A percentile compares a stretch with the other conserved stretches of the same genome.
Conservation (phyloP, 2,888 invertebrate species). For the Andrena haemorrhoa region DNA sequence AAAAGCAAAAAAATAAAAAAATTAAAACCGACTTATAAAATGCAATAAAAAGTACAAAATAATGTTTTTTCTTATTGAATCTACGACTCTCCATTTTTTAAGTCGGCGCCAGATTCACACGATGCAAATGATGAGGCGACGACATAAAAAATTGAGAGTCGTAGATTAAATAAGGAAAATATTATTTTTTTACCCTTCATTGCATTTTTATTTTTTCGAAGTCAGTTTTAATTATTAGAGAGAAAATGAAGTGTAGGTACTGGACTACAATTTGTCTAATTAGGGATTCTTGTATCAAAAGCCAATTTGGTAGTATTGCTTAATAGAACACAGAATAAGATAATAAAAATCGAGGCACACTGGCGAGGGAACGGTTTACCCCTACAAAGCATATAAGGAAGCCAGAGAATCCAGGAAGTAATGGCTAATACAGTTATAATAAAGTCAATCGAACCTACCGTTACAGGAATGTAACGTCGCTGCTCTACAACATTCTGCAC, state of each 20-base stretch:
- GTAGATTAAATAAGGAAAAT: no score
- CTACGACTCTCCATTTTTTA: no score
- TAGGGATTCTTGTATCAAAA: background rate
- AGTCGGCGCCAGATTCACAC: no score
- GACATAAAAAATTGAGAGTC: no score
- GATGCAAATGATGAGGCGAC: no score
- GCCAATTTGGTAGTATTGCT: background rate
- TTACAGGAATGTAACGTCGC: conserved; percentile 44
- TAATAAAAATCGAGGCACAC: conserved; percentile 29
- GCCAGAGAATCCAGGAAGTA: conserved; percentile 53
- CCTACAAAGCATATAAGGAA: conserved; percentile 47
- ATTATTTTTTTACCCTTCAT: no score
- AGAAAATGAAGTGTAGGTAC: background rate
- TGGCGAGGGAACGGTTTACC: conserved; percentile 45
- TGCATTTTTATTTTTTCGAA: no score
- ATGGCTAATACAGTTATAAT: conserved; percentile 55
- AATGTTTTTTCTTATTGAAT: no score
- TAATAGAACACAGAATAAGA: conserved; percentile 32
- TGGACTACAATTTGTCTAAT: background rate
- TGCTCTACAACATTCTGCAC: conserved; percentile 27
- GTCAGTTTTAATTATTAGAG: background rate
- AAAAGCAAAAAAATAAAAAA: no score
- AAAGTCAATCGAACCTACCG: conserved; percentile 61
- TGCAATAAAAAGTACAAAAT: no score
- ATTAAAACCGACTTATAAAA: no score